These are phyloP conservation scores for Eolophus roseicapilla DNA, from an alignment of 2,113 vertebrate genomes.

Conservation along the genomic window DNA sequence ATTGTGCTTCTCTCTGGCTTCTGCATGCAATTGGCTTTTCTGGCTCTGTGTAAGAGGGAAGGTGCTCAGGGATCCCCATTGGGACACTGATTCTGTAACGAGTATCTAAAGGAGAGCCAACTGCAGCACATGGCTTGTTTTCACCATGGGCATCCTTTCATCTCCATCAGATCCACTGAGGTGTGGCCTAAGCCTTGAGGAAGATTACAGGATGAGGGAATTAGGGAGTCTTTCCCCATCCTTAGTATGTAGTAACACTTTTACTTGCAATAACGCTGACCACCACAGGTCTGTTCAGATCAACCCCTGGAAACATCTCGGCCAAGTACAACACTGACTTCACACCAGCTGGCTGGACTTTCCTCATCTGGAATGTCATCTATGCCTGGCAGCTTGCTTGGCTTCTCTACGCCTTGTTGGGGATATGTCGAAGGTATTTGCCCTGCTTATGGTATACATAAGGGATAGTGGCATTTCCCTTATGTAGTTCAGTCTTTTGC, in stretches of 20 bases:
- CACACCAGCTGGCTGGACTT: constrained; percentile 61
- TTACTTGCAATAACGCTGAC: not conserved
- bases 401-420: constrained; percentile 44
- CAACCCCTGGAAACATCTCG: constrained; percentile 62
- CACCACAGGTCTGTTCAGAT: constrained; percentile 51
- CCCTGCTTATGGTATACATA: not conserved
- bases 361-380: constrained; percentile 68
- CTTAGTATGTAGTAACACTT: not conserved
- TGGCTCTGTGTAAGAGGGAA: not conserved
- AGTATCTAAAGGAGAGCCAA: not conserved
- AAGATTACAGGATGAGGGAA: not conserved
- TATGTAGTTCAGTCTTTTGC: not conserved
- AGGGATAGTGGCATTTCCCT: not conserved
- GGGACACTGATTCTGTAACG: constrained; percentile 1
- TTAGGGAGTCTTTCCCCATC: not conserved
- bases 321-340: constrained; percentile 52
- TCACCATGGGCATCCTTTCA: not conserved
- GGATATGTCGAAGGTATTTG: constrained; percentile 53
- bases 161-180: not conserved
- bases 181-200: not conserved
- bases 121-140: not conserved
- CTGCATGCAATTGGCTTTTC: constrained; percentile 5
- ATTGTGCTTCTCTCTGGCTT: not conserved
- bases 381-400: constrained; percentile 57
- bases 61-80: not conserved